Conservation (phyloP, 2,888 invertebrate species). For the Eupithecia insigniata region DNA sequence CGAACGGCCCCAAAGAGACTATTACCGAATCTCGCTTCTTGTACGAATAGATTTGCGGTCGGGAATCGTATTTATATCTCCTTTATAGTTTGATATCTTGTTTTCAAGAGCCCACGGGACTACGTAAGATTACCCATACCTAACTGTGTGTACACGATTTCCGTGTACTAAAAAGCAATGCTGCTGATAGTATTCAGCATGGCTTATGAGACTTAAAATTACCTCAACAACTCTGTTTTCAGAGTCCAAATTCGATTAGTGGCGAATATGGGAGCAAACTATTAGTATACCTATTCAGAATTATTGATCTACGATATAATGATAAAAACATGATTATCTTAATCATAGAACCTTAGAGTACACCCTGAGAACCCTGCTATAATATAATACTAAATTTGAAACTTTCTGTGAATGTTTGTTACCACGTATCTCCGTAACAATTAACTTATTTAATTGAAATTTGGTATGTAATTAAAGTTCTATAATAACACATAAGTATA, state of each 20-base stretch:
- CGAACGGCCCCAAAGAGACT: slow-evolving; percentile 67
- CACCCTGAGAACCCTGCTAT: too few relatives aligned
- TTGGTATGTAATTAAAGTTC: too few relatives aligned
- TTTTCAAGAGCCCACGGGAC: slow-evolving; percentile 45
- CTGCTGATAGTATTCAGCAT: slow-evolving; percentile 40
- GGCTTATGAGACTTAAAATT: not conserved
- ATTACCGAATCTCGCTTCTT: slow-evolving; percentile 66
- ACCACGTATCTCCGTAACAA: too few relatives aligned
- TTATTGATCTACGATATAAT: too few relatives aligned
- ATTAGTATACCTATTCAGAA: too few relatives aligned
- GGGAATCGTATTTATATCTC: slow-evolving; percentile 57
- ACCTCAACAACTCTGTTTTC: not conserved
- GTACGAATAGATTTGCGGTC: slow-evolving; percentile 54
- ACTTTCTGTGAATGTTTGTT: too few relatives aligned
- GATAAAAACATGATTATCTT: too few relatives aligned
- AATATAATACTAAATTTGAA: too few relatives aligned
- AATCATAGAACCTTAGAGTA: too few relatives aligned
- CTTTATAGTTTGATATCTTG: slow-evolving; percentile 50
- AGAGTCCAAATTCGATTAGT: not conserved
- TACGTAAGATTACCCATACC: slow-evolving; percentile 39
- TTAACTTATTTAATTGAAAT: too few relatives aligned
- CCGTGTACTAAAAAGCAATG: slow-evolving; percentile 40
- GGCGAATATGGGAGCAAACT: not conserved
- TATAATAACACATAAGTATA: too few relatives aligned
- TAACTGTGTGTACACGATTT: slow-evolving; percentile 43